Conservation (phyloP, 2,888 invertebrate species). For the Synergus gifuensis region DNA sequence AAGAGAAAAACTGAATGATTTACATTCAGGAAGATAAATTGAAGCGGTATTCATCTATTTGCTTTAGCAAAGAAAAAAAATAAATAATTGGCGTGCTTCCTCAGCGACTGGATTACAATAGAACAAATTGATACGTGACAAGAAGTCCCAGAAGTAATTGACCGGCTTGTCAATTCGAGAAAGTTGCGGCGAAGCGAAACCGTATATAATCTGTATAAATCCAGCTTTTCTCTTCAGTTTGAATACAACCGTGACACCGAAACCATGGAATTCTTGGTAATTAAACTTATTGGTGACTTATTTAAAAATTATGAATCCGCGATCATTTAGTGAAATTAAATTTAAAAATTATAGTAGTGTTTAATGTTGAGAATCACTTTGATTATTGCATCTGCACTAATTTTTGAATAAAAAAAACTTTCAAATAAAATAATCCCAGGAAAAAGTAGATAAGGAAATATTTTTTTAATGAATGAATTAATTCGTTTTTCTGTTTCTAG, state of each 20-base stretch:
- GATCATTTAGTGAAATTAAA: neutral
- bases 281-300: neutral
- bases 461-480: neutral
- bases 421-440: neutral
- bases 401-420: neutral
- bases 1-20: neutral
- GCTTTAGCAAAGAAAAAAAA: slow-evolving; percentile 19
- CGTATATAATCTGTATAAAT: slow-evolving; percentile 67
- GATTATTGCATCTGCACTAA: too few relatives aligned
- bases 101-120: slow-evolving; percentile 44
- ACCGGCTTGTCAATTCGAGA: slow-evolving; percentile 57
- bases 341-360: neutral
- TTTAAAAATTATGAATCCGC: neutral
- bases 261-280: slow-evolving; percentile 67
- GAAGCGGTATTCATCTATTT: neutral
- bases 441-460: neutral
- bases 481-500: slow-evolving; percentile 14
- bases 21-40: neutral
- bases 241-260: slow-evolving; percentile 44
- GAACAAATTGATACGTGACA: slow-evolving; percentile 47
- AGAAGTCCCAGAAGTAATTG: slow-evolving; percentile 59
- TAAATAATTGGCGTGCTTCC: slow-evolving; percentile 9
- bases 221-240: slow-evolving; percentile 63
- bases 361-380: neutral
- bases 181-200: slow-evolving; percentile 69